Percentiles rank a stretch among this genome's conserved stretches.
These are phyloP conservation scores for Aldabrachelys gigantea DNA, from an alignment of 2,113 vertebrate species.

Conservation along the genomic window DNA sequence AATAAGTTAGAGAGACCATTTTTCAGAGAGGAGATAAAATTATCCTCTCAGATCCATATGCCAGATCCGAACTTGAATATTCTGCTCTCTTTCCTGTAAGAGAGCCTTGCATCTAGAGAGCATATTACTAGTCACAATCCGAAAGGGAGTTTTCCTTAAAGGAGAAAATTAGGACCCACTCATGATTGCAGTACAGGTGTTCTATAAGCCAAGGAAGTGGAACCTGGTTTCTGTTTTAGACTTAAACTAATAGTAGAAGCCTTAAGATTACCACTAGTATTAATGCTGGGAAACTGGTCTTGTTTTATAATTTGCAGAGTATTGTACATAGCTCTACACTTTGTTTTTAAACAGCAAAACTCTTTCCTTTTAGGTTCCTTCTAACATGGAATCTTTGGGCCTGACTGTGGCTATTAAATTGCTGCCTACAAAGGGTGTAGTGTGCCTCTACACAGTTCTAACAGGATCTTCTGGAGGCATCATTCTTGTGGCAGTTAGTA, in stretches of 20 bases:
- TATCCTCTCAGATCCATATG: background rate
- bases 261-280: background rate
- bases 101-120: background rate
- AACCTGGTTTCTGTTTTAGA: rapidly evolving
- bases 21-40: background rate
- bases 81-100: rapidly evolving
- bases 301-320: rapidly evolving
- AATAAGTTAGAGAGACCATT: background rate
- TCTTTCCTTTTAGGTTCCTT: background rate
- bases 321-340: rapidly evolving
- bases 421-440: background rate
- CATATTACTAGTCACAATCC: background rate
- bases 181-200: rapidly evolving
- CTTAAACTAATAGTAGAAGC: background rate
- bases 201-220: background rate
- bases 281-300: background rate
- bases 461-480: background rate
- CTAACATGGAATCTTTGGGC: background rate
- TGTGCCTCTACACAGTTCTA: rapidly evolving
- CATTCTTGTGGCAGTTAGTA: rapidly evolving
- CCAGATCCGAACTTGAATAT: background rate
- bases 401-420: background rate
- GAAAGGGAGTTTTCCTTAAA: background rate
- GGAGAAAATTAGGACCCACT: background rate
- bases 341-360: background rate